Evolutionary conservation across 2,888 invertebrate species (phyloP), one percentile per base, ranked within the genome.

Genomic region (Hymenopus coronatus): DNA sequence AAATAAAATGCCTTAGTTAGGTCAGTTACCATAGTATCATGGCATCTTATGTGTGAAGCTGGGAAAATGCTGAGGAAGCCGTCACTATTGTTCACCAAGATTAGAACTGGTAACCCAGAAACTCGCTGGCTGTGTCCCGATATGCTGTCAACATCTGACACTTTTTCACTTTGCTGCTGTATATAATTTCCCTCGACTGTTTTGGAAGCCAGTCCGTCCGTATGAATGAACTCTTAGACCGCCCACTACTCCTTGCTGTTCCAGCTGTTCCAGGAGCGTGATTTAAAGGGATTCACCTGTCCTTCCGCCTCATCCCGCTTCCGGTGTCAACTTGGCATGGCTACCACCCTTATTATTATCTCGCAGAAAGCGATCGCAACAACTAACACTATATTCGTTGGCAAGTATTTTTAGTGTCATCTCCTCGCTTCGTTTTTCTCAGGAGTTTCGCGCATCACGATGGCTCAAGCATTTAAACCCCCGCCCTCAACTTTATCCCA

Each of bases 281-380:
- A 89, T 89, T 89, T 89, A 88, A 46, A 85, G 20, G 70, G 84
- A 83, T 54, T 88, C 89, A 89, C 89, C 89, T 89, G 89, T 85
- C 33, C 88, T 88, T 88, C 88, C 89, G 89, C 33, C 89, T 88
- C 88, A 88, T 30, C 20, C 20, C 3, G 25, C 54, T 82, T 30
- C 28, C 20, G 54, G 54, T 70, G 54, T 70, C 54, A 70, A 70
- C 54, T 70, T 70, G 54, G 54, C 54, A 70, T 70, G 14, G 54
- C 54, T 25, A 70, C 20, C 15, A 70, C 54, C 54, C 54, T 70
- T 70, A 70, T 70, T 70, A 70, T 70, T 70, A 70, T 70, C 54
- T 70, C 54, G 54, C 54, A 70, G 54, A 70, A 70, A 70, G 54
- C 54, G 54, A 70, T 70, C 54, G 54, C 54, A 20, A 15, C 15